Evolutionary conservation across 2,113 vertebrate genomes (phyloP).

Genomic region (Brachyistius frenatus): DNA sequence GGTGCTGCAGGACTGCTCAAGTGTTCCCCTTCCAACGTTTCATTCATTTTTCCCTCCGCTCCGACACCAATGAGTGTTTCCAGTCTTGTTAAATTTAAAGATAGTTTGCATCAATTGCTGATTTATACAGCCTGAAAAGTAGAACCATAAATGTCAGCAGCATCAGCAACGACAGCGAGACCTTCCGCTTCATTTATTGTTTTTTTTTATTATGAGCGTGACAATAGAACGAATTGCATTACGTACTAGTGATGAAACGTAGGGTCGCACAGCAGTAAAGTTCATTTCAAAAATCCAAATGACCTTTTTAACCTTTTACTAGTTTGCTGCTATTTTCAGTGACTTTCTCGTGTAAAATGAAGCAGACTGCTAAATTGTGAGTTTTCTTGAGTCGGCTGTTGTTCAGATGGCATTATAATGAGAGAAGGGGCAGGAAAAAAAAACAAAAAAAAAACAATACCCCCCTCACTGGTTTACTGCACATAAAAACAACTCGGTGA

Average conservation of each 20-base stretch:
- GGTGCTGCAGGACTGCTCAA: slow-evolving; percentile 51
- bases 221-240: slow-evolving; percentile 20
- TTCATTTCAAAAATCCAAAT: neutral
- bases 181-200: neutral
- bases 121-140: slow-evolving; percentile 10
- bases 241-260: slow-evolving; percentile 26
- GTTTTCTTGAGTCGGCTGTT: slow-evolving; percentile 35
- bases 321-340: slow-evolving; percentile 11
- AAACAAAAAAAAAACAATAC: neutral
- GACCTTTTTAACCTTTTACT: neutral
- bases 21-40: too few species aligned
- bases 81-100: slow-evolving; percentile 24
- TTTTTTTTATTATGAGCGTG: slow-evolving; percentile 1
- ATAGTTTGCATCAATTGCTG: slow-evolving; percentile 10
- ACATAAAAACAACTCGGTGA: slow-evolving; percentile 69
- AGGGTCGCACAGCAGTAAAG: neutral
- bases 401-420: slow-evolving; percentile 41
- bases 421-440: neutral
- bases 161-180: neutral
- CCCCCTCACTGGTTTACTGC: slow-evolving; percentile 51
- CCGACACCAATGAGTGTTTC: slow-evolving; percentile 9
- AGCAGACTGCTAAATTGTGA: slow-evolving; percentile 28
- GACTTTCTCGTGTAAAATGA: neutral
- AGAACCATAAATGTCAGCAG: slow-evolving; percentile 16
- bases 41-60: neutral